Conservation (phyloP, 1,140 invertebrate species). For the Drosophila nasuta region DNA sequence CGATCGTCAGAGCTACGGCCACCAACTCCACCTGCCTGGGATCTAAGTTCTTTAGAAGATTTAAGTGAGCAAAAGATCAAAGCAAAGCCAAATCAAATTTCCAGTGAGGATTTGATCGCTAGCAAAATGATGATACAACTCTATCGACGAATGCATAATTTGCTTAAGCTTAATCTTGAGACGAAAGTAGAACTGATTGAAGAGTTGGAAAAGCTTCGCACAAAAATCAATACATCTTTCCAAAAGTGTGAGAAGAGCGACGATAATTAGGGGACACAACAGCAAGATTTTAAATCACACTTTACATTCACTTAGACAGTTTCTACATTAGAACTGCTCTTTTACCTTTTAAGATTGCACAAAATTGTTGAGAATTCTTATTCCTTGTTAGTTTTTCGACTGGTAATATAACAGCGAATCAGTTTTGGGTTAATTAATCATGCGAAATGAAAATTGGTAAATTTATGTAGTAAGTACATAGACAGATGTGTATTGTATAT, state of each 20-base stretch:
- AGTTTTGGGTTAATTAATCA: background rate
- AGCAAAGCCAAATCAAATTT: background rate
- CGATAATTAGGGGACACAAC: too few species aligned
- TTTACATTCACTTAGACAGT: too few species aligned
- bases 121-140: background rate
- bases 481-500: conserved; percentile 3
- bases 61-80: background rate
- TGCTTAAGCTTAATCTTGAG: background rate
- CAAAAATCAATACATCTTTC: background rate
- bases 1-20: too few species aligned
- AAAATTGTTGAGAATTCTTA: background rate
- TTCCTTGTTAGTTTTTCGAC: background rate
- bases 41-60: background rate
- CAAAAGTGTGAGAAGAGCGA: background rate
- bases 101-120: background rate
- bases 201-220: background rate
- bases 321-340: too few species aligned
- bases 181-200: background rate
- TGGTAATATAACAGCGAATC: background rate
- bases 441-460: background rate
- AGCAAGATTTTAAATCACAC: too few species aligned
- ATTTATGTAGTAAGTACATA: background rate
- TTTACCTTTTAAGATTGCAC: too few species aligned
- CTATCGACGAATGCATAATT: background rate
- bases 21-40: background rate